These are phyloP conservation scores for Mus spicilegus DNA, from an alignment of 2,113 vertebrate species.

Conservation along the genomic window DNA sequence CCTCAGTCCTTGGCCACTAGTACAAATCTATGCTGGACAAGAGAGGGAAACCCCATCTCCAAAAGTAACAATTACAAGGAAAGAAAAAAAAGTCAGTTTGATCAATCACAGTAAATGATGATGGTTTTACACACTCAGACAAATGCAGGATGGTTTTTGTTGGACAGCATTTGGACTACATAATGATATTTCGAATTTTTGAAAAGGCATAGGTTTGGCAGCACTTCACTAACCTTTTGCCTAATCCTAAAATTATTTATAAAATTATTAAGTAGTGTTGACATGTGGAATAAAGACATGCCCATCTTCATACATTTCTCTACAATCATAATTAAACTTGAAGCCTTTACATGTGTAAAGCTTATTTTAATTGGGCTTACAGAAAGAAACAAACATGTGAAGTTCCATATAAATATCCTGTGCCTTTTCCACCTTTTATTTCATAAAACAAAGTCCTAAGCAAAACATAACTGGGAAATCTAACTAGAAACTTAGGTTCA, in stretches of 20 bases:
- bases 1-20: no score
- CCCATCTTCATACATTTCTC: background rate
- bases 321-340: background rate
- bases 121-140: background rate
- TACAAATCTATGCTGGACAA: background rate
- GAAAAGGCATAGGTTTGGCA: background rate
- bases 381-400: background rate
- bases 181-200: background rate
- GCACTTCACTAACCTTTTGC: background rate
- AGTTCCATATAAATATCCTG: background rate
- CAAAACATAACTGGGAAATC: background rate
- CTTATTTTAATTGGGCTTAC: background rate
- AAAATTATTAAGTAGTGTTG: background rate
- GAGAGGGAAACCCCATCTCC: background rate
- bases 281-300: background rate
- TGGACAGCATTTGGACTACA: background rate
- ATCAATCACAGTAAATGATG: background rate
- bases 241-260: background rate
- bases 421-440: background rate
- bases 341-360: background rate
- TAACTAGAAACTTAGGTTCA: background rate
- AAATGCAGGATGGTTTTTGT: no score
- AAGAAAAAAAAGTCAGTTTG: background rate
- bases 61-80: background rate
- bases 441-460: background rate